Evolutionary conservation across 2,113 vertebrate species (phyloP), one percentile per base, ranked within the genome.

Genomic region (Vireo altiloquus): DNA sequence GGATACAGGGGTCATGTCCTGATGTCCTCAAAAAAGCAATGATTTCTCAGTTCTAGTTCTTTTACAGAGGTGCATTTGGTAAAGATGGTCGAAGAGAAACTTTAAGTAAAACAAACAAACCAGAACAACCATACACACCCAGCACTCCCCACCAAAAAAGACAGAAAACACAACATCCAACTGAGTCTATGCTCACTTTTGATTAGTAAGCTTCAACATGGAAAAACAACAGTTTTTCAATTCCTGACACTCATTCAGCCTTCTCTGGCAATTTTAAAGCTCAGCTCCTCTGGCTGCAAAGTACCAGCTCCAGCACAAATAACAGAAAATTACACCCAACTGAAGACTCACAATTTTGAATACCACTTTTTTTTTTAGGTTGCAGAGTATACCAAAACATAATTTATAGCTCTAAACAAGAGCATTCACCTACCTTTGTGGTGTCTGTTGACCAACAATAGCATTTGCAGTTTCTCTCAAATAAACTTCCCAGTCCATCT

Each of bases 401-500:
- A 6, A 39, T 35, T 81, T 50, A 65, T 4, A 81, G 11, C 53
- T 60, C 8, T 53, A 52, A 57, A 39, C 14, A 92, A 15, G 3
- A 5, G 14, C 28, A 46, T 39, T 57, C 22, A 56, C 56, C 63
- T 96, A 99, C 99, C 98, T 99, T 94, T 99, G 99, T 16, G 99
- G 99, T 28, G 98, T 99, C 95, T 99, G 99, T 97, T 99, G 99
- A 96, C 98, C 98, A 60, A 99, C 99, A 52, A 99, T 98, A 84
- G 98, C 98, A 90, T 99, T 99, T 39, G 99, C 99, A 0, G 99
- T 99, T 96, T 99, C 99, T 93, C 98, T 98, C 88, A 99, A 97
- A 95, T 99, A 99, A n/a, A 99, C 97, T 95, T 99, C 99, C 99
- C 99, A 99, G 94, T 99, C 99, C 15, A 99, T 98, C 95, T 99